A percentile compares a stretch with the other conserved stretches of the same genome.
Evolutionary conservation across 2,888 invertebrate species (phyloP).

Genomic region (Parasteatoda lunata): DNA sequence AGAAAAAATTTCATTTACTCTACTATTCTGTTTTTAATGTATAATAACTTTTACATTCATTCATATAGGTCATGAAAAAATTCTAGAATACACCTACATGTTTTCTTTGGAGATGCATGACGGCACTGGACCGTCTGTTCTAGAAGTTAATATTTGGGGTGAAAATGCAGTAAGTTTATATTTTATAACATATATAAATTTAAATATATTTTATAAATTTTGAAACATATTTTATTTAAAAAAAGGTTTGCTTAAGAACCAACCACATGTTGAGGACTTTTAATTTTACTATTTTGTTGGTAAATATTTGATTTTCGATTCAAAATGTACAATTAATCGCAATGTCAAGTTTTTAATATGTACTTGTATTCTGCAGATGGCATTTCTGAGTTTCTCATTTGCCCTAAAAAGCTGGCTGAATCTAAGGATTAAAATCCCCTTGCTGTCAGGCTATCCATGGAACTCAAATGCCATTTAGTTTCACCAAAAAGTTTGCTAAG

Average conservation of each 20-base stretch:
- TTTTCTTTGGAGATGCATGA: constrained; percentile 60
- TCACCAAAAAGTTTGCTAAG: neutral
- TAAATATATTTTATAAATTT: too few species aligned
- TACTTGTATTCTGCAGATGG: neutral
- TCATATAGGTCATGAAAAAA: constrained; percentile 17
- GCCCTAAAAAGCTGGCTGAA: neutral
- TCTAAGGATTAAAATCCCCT: neutral
- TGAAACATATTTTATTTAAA: neutral
- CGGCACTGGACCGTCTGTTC: constrained; percentile 43
- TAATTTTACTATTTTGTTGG: neutral
- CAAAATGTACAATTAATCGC: neutral
- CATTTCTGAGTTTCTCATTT: neutral
- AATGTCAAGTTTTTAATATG: neutral
- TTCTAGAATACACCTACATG: constrained; percentile 48
- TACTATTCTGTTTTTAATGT: neutral
- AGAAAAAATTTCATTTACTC: too few species aligned
- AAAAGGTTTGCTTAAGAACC: too few species aligned
- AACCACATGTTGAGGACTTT: neutral
- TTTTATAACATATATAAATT: too few species aligned
- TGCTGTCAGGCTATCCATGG: too few species aligned
- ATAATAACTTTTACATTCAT: constrained; percentile 9
- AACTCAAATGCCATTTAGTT: too few species aligned
- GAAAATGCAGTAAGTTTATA: constrained; percentile 57
- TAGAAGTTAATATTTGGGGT: constrained; percentile 46
- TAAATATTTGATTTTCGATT: too few species aligned